Conservation (phyloP, 2,888 invertebrate genomes). For the Sphaeridia pumilis region DNA sequence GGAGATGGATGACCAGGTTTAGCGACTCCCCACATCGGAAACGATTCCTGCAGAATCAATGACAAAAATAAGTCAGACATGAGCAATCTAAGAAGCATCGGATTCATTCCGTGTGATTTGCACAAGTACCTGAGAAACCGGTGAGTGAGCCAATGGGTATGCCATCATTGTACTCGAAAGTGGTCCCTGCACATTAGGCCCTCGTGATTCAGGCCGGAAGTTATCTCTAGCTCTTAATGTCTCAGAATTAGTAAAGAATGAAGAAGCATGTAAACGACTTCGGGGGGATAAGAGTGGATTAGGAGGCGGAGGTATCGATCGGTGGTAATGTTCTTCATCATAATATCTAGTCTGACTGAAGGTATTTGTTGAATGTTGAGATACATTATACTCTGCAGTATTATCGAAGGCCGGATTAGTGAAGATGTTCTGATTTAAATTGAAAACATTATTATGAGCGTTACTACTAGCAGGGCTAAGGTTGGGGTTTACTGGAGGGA, state of each 20-base stretch:
- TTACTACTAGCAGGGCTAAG: constrained; percentile 19
- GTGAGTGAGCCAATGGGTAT: constrained; percentile 35
- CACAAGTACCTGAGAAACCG: constrained; percentile 34
- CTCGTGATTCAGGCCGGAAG: neutral
- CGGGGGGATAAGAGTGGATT: neutral
- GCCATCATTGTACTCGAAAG: constrained; percentile 22
- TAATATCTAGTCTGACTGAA: constrained; percentile 19
- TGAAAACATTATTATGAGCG: constrained; percentile 34
- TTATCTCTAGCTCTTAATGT: neutral
- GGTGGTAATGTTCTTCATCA: constrained; percentile 27
- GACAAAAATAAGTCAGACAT: no score
- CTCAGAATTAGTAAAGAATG: neutral
- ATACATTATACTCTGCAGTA: constrained; percentile 33
- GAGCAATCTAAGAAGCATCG: no score
- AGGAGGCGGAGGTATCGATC: constrained; percentile 15
- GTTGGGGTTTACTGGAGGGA: constrained; percentile 23
- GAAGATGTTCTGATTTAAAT: constrained; percentile 35
- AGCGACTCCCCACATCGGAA: constrained; percentile 35
- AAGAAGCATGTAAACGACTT: neutral
- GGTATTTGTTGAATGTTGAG: constrained; percentile 27
- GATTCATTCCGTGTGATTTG: no score
- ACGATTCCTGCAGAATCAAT: constrained; percentile 36
- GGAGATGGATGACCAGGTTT: constrained; percentile 31
- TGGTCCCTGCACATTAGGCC: constrained; percentile 7
- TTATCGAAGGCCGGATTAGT: constrained; percentile 34